These are phyloP conservation scores for Pyrocephalus nanus DNA, from an alignment of 2,797 vertebrate genomes.

Conservation along the genomic window DNA sequence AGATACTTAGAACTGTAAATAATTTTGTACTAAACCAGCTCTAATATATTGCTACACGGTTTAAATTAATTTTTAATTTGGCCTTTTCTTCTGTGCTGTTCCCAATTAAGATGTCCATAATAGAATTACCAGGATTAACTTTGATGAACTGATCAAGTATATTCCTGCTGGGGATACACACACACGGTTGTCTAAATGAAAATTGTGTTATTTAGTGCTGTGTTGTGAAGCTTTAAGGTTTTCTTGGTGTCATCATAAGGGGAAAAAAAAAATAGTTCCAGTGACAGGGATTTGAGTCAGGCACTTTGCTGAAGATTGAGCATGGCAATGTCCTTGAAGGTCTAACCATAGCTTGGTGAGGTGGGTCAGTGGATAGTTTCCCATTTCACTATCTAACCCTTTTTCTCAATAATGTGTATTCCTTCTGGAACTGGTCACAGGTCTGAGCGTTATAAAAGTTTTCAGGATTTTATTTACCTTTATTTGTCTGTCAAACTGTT, in stretches of 20 bases:
- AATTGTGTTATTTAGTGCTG: neutral
- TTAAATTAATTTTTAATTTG: slow-evolving; percentile 6
- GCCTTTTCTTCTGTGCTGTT: slow-evolving; percentile 21
- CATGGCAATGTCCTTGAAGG: neutral
- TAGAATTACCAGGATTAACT: slow-evolving; percentile 39
- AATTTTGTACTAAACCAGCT: slow-evolving; percentile 8
- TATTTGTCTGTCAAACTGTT: neutral
- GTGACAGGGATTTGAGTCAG: neutral
- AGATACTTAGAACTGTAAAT: slow-evolving; percentile 1
- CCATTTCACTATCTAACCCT: neutral
- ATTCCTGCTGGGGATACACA: neutral
- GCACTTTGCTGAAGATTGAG: neutral
- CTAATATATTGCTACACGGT: neutral
- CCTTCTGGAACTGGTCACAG: neutral
- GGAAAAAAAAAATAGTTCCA: neutral
- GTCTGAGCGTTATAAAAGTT: neutral
- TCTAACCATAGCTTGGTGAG: neutral
- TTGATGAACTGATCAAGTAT: neutral
- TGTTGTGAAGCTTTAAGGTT: neutral
- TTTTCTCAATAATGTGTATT: neutral
- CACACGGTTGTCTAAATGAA: neutral
- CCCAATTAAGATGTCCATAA: slow-evolving; percentile 34
- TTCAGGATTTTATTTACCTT: neutral
- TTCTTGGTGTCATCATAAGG: neutral
- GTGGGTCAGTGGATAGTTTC: neutral